Base-by-base conservation (phyloP, 2,888 invertebrate species). In the Blastobasis lacticolella region DNA sequence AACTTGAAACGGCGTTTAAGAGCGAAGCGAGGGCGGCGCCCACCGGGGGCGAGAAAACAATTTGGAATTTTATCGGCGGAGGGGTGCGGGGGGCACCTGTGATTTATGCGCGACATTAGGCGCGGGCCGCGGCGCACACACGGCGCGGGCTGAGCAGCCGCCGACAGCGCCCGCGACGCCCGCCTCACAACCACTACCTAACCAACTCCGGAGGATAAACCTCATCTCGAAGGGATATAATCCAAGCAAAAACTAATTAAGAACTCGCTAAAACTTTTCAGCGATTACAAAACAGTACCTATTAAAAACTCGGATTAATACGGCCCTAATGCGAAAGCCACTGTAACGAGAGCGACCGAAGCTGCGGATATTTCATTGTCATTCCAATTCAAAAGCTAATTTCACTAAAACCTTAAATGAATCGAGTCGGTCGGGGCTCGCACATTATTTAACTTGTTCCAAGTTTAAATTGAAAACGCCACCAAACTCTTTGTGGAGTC, bases 401-500 rank as follows among this genome's bases (percentile, higher is more conserved):
- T 86, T 86, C 79, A 79, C 84, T 86, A 85, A 86, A 85, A 86
- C 83, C 81, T 81, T 81, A 86, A 86, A 87, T 86, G 85, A 87
- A 85, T 79, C 78, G 86, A 84, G 84, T 82, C 81, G 79, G 83
- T 73, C 77, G 75, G 72, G 75, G 78, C 84, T 87, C 79, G 79
- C 85, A 83, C 84, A 83, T 86, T 87, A 86, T 88, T 88, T 87
- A 86, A 88, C 86, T 87, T 84, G 82, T 71, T 76, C 80, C 73
- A 88, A 88, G 81, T 88, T 88, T 87, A 88, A 88, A 88, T 88
- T 88, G 88, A 87, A 87, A 87, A 87, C 79, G 84, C 81, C 75
- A 80, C 80, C 78, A 68, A 87, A 88, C 86, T 87, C 87, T 85
- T 86, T 85, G 81, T 73, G 71, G 75, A 81, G 80, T 79, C 75